These are phyloP conservation scores for Saturnia pavonia DNA, from an alignment of 2,888 invertebrate genomes.

Conservation along the genomic window DNA sequence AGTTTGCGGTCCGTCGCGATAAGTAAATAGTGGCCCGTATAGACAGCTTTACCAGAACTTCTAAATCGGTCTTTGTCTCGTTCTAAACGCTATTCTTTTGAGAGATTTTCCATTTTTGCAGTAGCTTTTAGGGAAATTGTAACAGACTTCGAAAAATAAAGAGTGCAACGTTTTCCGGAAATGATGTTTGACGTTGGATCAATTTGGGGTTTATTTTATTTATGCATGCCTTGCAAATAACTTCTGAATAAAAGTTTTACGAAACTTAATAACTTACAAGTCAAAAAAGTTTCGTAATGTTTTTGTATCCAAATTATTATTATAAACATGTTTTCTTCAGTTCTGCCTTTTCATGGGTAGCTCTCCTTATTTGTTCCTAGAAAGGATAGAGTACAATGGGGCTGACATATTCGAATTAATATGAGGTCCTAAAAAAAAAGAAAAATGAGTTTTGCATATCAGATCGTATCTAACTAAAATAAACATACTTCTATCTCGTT, in stretches of 20 bases:
- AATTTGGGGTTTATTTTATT: background rate
- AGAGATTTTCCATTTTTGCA: conserved; percentile 75
- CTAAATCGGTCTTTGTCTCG: conserved; percentile 78
- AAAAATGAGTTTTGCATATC: background rate
- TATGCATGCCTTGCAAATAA: background rate
- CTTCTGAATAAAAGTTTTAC: background rate
- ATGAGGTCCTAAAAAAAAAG: too few relatives aligned
- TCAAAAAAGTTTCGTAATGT: too few relatives aligned
- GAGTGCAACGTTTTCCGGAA: conserved; percentile 48
- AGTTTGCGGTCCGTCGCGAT: conserved; percentile 62
- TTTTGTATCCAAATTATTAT: too few relatives aligned
- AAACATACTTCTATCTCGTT: background rate
- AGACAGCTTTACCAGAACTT: conserved; percentile 66
- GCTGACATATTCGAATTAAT: too few relatives aligned
- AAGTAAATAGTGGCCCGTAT: conserved; percentile 74
- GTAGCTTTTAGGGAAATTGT: conserved; percentile 62
- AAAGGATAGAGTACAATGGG: too few relatives aligned
- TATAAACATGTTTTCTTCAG: too few relatives aligned
- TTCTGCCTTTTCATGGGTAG: too few relatives aligned
- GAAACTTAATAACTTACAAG: background rate
- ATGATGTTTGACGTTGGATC: conserved; percentile 32
- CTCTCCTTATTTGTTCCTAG: too few relatives aligned
- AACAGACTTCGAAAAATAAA: conserved; percentile 64
- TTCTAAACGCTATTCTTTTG: conserved; percentile 77
- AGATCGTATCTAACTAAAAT: background rate